Conservation (phyloP, 2,113 vertebrate genomes). For the Lophochroa leadbeateri region DNA sequence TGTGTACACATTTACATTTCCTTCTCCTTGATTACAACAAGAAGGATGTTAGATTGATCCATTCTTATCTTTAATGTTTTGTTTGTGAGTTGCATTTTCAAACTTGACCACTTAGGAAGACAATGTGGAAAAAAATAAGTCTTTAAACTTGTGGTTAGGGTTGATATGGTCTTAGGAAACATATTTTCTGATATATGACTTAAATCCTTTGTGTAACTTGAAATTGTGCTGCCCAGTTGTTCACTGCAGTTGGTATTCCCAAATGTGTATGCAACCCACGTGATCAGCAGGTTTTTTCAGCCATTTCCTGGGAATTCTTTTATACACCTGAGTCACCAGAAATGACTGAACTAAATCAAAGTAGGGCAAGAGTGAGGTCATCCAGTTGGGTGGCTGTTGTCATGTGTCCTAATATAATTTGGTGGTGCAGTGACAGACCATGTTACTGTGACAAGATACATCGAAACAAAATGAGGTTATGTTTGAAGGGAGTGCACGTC, state of each 20-base stretch:
- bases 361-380: not conserved
- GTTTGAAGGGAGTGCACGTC: not conserved
- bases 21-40: not conserved
- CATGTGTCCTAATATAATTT: not conserved
- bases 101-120: not conserved
- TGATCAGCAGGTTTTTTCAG: not conserved
- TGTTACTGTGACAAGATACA: not conserved
- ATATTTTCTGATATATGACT: not conserved
- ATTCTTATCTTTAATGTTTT: not conserved
- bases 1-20: not conserved
- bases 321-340: not conserved
- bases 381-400: not conserved
- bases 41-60: not conserved
- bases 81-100: not conserved
- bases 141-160: not conserved
- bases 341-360: conserved; percentile 13
- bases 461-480: not conserved
- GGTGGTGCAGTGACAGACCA: not conserved
- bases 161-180: not conserved
- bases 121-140: not conserved
- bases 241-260: not conserved
- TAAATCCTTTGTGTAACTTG: not conserved
- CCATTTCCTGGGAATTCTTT: not conserved
- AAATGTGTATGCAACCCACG: not conserved
- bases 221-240: not conserved